Evolutionary conservation across 1,140 invertebrate genomes (phyloP).

Genomic region (Aplysia californica): DNA sequence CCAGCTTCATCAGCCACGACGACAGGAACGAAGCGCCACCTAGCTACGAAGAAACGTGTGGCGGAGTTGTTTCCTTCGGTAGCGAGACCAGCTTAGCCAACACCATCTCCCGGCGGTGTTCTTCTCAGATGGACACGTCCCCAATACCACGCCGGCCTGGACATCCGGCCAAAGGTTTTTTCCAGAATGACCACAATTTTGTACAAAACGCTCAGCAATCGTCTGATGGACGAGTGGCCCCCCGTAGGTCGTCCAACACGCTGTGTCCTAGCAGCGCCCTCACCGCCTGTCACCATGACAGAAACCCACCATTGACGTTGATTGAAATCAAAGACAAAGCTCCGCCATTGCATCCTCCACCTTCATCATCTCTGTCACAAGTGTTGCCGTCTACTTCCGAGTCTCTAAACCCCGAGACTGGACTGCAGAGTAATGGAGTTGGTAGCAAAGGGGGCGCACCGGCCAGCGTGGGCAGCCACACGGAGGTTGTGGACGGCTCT

Average conservation of each 20-base stretch:
- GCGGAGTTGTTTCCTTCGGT: neutral
- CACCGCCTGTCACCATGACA: neutral
- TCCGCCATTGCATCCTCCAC: neutral
- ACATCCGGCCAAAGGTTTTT: neutral
- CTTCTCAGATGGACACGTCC: neutral
- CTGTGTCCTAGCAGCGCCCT: neutral
- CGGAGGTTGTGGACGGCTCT: neutral
- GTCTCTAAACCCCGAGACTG: neutral
- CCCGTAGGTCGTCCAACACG: neutral
- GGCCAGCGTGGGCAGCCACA: neutral
- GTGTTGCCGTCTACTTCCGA: neutral
- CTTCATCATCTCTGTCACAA: neutral
- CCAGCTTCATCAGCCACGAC: conserved; percentile 23
- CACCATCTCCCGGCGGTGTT: neutral
- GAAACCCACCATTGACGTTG: neutral
- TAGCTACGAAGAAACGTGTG: conserved; percentile 41
- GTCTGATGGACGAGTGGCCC: neutral
- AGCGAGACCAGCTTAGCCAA: conserved; percentile 13
- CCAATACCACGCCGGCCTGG: neutral
- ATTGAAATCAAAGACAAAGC: too few relatives aligned
- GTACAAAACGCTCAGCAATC: neutral
- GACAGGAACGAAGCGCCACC: conserved; percentile 41
- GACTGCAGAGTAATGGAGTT: neutral
- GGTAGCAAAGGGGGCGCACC: too few relatives aligned
- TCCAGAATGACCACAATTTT: neutral